Evolutionary conservation across 2,797 vertebrate genomes (phyloP).

Genomic region (Hemitrygon akajei): DNA sequence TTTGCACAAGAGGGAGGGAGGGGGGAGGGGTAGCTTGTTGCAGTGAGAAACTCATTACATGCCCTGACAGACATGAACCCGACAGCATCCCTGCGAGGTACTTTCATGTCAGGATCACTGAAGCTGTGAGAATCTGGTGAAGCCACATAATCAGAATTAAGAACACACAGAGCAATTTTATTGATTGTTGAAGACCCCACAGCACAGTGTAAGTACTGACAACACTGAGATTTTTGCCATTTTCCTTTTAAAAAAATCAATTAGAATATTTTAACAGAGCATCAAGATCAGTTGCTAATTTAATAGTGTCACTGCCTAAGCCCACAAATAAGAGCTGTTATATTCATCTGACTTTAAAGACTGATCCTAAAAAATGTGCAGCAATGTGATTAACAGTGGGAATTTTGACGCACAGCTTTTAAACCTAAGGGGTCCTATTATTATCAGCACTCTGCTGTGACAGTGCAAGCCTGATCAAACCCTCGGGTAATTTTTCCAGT

Average conservation of each 20-base stretch:
- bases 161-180: conserved; percentile 8
- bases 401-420: conserved; percentile 11
- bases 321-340: neutral
- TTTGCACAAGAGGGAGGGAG: conserved; percentile 37
- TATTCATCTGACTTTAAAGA: conserved; percentile 23
- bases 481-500: conserved; percentile 29
- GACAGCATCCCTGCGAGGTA: conserved; percentile 43
- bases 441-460: conserved; percentile 24
- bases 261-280: neutral
- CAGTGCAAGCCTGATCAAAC: conserved; percentile 28
- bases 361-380: neutral
- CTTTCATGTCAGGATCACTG: conserved; percentile 46
- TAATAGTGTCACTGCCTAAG: neutral
- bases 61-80: conserved; percentile 43
- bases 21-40: conserved; percentile 51
- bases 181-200: neutral
- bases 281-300: neutral
- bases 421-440: conserved; percentile 22
- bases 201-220: neutral
- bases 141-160: conserved; percentile 41
- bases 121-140: conserved; percentile 44
- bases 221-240: no score
- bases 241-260: neutral
- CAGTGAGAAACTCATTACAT: conserved; percentile 54
- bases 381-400: conserved; percentile 28